Percentiles rank a stretch among this genome's conserved stretches.
Conservation (phyloP, 2,797 vertebrate genomes). For the Thunnus albacares region DNA sequence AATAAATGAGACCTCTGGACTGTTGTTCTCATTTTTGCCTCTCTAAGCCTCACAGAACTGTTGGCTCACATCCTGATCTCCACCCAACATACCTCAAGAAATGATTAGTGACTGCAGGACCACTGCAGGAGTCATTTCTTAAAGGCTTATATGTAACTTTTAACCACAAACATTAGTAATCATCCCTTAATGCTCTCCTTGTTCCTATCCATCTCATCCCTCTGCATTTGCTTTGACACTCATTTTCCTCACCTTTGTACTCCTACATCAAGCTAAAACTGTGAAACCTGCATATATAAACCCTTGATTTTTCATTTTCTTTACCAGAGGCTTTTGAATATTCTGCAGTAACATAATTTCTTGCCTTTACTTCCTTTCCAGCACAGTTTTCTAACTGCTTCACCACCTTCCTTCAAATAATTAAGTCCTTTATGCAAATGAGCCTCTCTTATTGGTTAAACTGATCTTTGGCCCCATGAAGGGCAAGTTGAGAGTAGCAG, state of each 20-base stretch:
- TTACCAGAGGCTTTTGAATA: background rate
- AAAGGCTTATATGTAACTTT: no score
- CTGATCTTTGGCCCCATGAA: slow-evolving; percentile 2
- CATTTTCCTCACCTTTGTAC: background rate
- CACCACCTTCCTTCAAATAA: background rate
- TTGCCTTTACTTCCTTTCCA: no score
- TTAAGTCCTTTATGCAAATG: background rate
- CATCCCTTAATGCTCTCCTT: background rate
- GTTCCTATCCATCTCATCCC: no score
- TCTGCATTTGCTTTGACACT: background rate
- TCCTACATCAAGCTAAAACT: no score
- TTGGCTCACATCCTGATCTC: no score
- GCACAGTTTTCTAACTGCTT: no score
- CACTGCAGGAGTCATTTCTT: no score
- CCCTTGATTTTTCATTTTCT: no score
- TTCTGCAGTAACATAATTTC: background rate
- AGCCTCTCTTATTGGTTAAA: background rate
- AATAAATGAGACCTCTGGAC: no score
- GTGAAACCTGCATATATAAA: no score
- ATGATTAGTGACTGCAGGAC: background rate
- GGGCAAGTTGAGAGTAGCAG: background rate
- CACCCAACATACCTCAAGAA: background rate
- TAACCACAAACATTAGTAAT: background rate
- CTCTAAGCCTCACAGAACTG: no score
- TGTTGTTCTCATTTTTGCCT: no score